A percentile compares a stretch with the other conserved stretches of the same genome.
These are phyloP conservation scores for Dryobates pubescens DNA, from an alignment of 2,797 vertebrate genomes.

Conservation along the genomic window DNA sequence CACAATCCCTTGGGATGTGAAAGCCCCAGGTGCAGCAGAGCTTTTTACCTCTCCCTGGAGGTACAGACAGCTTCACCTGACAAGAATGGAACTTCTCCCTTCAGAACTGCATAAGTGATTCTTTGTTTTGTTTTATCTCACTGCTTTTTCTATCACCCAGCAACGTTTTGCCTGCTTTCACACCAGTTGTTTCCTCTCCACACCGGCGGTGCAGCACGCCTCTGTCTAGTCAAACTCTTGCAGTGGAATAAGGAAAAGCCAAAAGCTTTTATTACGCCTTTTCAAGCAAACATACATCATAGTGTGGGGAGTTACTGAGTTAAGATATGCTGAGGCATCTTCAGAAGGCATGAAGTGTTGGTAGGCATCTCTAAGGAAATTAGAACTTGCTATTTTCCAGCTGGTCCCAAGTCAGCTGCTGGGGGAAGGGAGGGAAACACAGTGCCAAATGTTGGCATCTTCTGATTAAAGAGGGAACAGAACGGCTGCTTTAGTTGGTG, in stretches of 20 bases:
- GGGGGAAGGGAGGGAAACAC: rapidly evolving
- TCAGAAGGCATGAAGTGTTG: conserved; percentile 9
- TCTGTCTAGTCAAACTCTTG: neutral
- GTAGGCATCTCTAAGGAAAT: conserved; percentile 5
- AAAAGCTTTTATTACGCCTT: conserved; percentile 70
- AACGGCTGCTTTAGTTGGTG: neutral
- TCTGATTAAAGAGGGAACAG: neutral
- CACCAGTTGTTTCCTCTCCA: neutral
- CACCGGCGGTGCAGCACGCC: neutral
- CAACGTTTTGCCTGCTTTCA: neutral
- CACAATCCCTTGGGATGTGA: neutral
- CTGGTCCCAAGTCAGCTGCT: neutral
- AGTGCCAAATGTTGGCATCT: conserved; percentile 38
- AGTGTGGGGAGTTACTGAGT: conserved; percentile 43
- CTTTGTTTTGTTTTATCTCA: neutral
- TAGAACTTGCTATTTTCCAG: neutral
- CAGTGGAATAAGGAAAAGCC: conserved; percentile 36
- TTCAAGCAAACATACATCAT: conserved; percentile 70
- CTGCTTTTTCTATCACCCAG: neutral
- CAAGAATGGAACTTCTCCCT: neutral
- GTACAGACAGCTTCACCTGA: neutral
- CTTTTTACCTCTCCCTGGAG: neutral
- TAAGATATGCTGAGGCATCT: conserved; percentile 36
- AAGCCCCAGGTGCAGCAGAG: neutral
- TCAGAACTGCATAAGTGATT: neutral